Conservation (phyloP, 2,797 vertebrate species). For the Acanthis flammea region DNA sequence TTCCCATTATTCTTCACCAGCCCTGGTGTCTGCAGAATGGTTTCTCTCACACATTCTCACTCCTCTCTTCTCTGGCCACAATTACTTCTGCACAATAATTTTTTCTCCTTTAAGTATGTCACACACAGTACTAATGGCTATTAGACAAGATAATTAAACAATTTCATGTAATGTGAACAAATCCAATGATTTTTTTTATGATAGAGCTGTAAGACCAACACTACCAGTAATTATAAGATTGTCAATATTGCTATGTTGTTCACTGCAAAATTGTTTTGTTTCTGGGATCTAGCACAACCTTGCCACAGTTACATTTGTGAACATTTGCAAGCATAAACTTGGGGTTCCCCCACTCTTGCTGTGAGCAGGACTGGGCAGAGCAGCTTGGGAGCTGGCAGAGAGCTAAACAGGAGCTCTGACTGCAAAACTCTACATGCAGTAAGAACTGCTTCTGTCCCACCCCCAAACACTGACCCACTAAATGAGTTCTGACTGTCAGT, state of each 20-base stretch:
- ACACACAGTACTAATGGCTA: not conserved
- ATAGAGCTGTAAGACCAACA: not conserved
- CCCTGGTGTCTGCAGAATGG: no score
- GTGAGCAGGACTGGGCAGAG: not conserved
- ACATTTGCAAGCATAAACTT: not conserved
- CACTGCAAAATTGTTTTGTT: not conserved
- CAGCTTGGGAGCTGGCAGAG: not conserved
- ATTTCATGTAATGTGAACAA: not conserved
- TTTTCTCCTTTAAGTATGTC: not conserved
- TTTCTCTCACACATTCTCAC: not conserved
- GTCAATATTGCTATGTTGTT: not conserved
- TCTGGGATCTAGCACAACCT: not conserved
- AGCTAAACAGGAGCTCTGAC: not conserved
- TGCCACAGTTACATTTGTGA: not conserved
- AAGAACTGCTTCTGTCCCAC: not conserved
- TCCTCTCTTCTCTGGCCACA: not conserved
- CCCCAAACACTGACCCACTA: not conserved
- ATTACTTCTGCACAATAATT: not conserved
- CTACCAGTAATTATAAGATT: not conserved
- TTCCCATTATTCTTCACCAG: not conserved
- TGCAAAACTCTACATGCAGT: not conserved
- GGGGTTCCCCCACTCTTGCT: not conserved
- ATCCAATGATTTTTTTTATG: not conserved
- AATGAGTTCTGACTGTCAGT: rapidly evolving
- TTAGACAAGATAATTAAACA: not conserved